Base-by-base conservation (phyloP, 2,888 invertebrate genomes). In the Trisateles emortualis region DNA sequence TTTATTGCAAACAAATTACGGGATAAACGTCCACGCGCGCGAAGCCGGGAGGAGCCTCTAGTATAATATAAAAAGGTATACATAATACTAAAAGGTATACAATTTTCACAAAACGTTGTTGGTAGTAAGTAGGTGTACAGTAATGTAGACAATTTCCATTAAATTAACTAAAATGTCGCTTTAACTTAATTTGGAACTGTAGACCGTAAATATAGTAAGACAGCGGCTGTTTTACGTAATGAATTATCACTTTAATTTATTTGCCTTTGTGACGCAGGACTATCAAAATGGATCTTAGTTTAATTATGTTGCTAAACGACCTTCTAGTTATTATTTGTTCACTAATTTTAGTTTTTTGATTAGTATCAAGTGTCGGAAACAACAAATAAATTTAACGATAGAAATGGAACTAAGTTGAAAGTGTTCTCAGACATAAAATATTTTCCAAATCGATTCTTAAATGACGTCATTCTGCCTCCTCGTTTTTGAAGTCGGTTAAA, bases 191-290 rank as follows among this genome's bases (percentile, higher is more conserved):
- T 48, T 41, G 17, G 24, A 48, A 33, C 24, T 22, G 48, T 22
- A 16, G 16, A 33, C 24, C 32, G 24, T 48, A 41, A 48, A 41
- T 47, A 48, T 33, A 33, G 16, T 26, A 24, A 41, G 40, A 33
- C 33, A 33, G 33, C 5, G 40, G 24, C 48, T 40, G 33, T 48
- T 48, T 41, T 13, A 40, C 40, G 32, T 41, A 40, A 48, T 41
- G 14, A 40, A 40, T 41, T 22, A 40, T 47, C 40, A 48, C 40
- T 48, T 41, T 33, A 48, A 48, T 40, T 48, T 40, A 48, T 26
- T 48, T 33, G 10, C 24, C 19, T 40, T 10, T 33, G 33, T 48
- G 48, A 48, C 40, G 24, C 33, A 33, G 33, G 40, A 38, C 40
- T 47, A 30, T 47, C 22, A 30, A 47, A 47, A 39, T 3, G 1